Conservation (phyloP, 2,797 vertebrate genomes). For the Myotis findleyi region DNA sequence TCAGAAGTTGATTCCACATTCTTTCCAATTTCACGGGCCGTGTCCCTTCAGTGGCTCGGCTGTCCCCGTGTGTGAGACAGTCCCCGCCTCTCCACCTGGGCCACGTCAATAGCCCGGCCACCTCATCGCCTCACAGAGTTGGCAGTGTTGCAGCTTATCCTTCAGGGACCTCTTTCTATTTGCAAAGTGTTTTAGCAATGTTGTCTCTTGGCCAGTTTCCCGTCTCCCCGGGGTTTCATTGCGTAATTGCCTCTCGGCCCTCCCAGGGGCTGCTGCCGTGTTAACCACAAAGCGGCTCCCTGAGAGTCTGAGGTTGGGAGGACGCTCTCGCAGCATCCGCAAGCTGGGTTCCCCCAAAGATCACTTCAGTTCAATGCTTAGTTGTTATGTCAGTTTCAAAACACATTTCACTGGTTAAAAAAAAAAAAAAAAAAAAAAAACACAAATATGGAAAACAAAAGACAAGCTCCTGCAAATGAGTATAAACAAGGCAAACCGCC, state of each 20-base stretch:
- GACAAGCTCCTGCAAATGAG: neutral
- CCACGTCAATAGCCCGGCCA: neutral
- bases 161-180: neutral
- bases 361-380: neutral
- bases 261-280: neutral
- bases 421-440: neutral
- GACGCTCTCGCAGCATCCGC: neutral
- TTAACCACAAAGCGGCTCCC: neutral
- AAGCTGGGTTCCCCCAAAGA: neutral
- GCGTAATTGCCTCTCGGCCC: neutral
- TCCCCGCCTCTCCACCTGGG: neutral
- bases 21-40: neutral
- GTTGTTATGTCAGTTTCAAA: neutral
- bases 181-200: neutral
- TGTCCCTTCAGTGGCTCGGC: neutral
- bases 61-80: rapidly evolving
- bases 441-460: neutral
- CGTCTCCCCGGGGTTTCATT: neutral
- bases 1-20: neutral
- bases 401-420: neutral
- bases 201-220: neutral
- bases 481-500: neutral
- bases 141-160: neutral
- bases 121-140: rapidly evolving
- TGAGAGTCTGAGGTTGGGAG: neutral